These are phyloP conservation scores for Cyprinodon brontotheroides DNA, from an alignment of 2,113 vertebrate species.

Conservation along the genomic window DNA sequence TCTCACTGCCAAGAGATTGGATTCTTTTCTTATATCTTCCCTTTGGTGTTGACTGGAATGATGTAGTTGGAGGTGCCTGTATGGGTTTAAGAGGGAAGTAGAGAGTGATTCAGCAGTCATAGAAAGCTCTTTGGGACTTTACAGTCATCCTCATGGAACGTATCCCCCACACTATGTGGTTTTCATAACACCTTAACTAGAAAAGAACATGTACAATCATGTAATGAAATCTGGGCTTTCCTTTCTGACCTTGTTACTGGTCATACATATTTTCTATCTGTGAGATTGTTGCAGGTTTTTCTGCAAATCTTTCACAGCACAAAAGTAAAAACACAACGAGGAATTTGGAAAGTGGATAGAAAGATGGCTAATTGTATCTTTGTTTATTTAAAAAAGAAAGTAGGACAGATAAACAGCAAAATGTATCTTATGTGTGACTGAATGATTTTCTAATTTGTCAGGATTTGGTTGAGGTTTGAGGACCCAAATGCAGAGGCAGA, in stretches of 20 bases:
- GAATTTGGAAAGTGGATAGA: too few species aligned
- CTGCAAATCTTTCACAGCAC: too few species aligned
- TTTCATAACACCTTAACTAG: not conserved
- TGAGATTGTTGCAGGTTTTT: too few species aligned
- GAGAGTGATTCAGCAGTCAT: not conserved
- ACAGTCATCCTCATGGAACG: not conserved
- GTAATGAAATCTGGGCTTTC: not conserved
- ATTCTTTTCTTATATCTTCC: not conserved
- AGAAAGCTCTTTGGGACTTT: not conserved
- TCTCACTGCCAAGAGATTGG: not conserved
- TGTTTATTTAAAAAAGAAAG: too few species aligned
- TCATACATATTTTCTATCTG: not conserved
- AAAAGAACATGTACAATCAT: not conserved
- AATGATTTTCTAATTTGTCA: not conserved
- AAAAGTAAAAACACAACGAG: too few species aligned
- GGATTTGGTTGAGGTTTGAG: too few species aligned
- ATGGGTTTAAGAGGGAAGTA: not conserved
- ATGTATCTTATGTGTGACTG: not conserved
- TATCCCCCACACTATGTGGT: not conserved
- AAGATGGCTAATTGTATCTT: too few species aligned
- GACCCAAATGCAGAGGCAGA: too few species aligned
- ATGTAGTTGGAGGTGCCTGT: not conserved
- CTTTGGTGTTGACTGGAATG: not conserved
- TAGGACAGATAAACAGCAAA: too few species aligned
- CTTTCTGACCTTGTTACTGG: not conserved